phyloP scores from a whole-genome alignment of 2,888 invertebrate genomes.

The Ormyrus thymus region DNA sequence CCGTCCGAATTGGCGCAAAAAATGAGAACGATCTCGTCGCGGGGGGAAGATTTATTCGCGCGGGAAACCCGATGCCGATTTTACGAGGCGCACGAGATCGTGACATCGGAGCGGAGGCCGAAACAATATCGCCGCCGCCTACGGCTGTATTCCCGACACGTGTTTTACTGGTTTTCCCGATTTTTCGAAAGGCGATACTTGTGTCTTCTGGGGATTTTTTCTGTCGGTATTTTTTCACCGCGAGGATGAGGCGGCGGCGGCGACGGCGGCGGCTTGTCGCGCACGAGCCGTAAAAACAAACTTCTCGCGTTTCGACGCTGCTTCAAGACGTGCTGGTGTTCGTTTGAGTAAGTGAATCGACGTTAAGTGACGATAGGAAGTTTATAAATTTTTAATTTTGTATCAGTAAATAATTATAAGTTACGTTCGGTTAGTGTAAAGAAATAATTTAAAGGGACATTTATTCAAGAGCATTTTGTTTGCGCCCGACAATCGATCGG shows the following conservation, averaged over 20 bases:
- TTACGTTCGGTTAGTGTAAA: no score
- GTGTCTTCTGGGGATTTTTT: neutral
- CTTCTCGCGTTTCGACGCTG: neutral
- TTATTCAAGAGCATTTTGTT: no score
- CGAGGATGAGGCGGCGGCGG: neutral
- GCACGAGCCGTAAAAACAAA: conserved; percentile 24
- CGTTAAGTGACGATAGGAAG: no score
- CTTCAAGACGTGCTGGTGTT: conserved; percentile 10
- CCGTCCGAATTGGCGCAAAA: neutral
- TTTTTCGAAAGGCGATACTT: conserved; percentile 43
- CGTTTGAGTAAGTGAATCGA: conserved; percentile 17
- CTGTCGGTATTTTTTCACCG: neutral
- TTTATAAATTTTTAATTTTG: no score
- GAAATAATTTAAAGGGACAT: no score
- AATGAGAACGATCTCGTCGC: neutral
- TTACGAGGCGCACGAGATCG: conserved; percentile 21
- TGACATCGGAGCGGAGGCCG: conserved; percentile 11
- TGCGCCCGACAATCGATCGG: no score
- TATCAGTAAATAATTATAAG: no score
- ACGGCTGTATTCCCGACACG: conserved; percentile 56
- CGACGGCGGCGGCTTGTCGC: conserved; percentile 2
- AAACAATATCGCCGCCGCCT: conserved; percentile 58
- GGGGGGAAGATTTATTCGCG: conserved; percentile 29
- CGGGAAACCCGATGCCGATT: conserved; percentile 40
- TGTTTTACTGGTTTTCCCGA: conserved; percentile 61